Conservation (phyloP, 2,888 invertebrate genomes). For the Scaptomyza flava region DNA sequence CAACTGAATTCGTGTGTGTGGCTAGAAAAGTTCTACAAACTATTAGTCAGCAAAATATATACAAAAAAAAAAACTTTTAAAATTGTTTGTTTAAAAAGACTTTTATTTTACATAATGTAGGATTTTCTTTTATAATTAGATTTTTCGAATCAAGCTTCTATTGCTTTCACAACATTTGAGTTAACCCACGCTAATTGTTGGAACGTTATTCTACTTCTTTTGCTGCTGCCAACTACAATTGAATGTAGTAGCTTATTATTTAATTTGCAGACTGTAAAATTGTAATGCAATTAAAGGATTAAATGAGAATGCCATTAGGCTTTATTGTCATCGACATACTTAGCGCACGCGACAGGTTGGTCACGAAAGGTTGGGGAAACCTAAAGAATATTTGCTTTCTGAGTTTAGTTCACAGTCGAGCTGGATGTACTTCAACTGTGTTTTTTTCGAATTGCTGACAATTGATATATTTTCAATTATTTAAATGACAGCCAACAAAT, state of each 20-base stretch:
- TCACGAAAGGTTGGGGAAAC: background rate
- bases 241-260: constrained; percentile 63
- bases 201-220: background rate
- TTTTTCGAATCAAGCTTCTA: too few relatives aligned
- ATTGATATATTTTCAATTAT: constrained; percentile 72
- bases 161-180: constrained; percentile 12
- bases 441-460: constrained; percentile 10
- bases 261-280: constrained; percentile 72
- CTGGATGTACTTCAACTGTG: constrained; percentile 5
- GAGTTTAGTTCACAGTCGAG: background rate
- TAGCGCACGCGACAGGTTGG: constrained; percentile 21
- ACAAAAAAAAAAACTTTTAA: background rate
- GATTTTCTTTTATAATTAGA: background rate
- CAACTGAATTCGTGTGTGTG: constrained; percentile 57
- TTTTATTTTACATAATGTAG: background rate
- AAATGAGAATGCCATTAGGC: constrained; percentile 71
- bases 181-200: constrained; percentile 35
- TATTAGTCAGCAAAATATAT: constrained; percentile 5
- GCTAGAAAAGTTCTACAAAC: constrained; percentile 54
- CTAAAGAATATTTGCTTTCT: background rate
- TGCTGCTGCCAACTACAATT: constrained; percentile 34
- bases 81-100: background rate
- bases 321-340: constrained; percentile 50
- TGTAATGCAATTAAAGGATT: constrained; percentile 77
- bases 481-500: constrained; percentile 69